Evolutionary conservation across 2,113 vertebrate genomes (phyloP), one percentile per base, ranked within the genome.

Genomic region (Poecile atricapillus): DNA sequence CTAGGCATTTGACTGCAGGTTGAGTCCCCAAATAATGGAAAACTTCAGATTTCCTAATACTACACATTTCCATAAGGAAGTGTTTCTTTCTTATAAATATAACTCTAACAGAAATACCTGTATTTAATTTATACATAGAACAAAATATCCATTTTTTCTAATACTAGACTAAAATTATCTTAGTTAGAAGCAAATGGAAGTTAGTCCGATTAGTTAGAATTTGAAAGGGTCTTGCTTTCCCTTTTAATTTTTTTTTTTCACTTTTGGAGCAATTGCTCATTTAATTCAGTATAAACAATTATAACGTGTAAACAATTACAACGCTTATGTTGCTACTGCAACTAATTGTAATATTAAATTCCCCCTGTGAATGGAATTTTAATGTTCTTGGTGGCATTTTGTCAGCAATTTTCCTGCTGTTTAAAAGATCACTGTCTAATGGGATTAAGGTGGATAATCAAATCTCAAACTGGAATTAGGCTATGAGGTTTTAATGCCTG

Each of bases 391-490:
- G 91, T 95, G 75, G 82, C 7, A 10, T 97, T 97, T 97, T 96
- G 96, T 98, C 97, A 98, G 97, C 97, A 97, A 90, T 97, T 98
- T 97, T 92, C 89, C 87, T 94, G 94, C 97, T 96, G 90, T 97
- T 97, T 97, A 93, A 96, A 97, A 97, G 97, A 97, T 97, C 97
- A 95, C 70, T 80, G 92, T 94, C 96, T 98, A 98, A 98, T 98
- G 93, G 97, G 95, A 98, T 98, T 98, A 97, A 96, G 95, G 70
- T 95, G 53, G 93, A 95, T 98, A 98, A 98, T 98, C 97, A 97
- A 97, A 98, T 98, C 95, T 96, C 91, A 95, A 88, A 97, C 90
- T 96, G 92, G 93, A 97, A 95, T 94, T 95, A 86, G 86, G 65
- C 85, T 91, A 81, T 73, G 64, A 88, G 75, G 60, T 88, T 95